Evolutionary conservation across 92 coral and sea anemone species (phyloP).

Genomic region (Meandrina meandrites): DNA sequence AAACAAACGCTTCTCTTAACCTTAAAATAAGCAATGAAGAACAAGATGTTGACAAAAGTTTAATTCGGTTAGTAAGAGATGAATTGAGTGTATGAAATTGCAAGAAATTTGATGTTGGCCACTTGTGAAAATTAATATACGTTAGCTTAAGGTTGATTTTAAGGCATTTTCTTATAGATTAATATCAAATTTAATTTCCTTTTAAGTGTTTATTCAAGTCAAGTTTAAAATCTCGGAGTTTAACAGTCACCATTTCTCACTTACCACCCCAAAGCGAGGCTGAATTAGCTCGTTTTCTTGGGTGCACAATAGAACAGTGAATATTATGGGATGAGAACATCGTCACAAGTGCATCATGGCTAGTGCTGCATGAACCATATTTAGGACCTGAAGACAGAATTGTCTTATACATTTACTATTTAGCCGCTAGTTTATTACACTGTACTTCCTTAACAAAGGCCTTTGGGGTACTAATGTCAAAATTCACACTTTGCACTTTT

Average conservation of each 20-base stretch:
- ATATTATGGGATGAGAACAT: conserved; percentile 48
- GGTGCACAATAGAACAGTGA: conserved; percentile 69
- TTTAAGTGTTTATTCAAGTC: background rate
- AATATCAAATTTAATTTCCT: background rate
- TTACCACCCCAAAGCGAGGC: conserved; percentile 36
- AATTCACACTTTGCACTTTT: background rate
- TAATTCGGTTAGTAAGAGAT: background rate
- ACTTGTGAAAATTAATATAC: background rate
- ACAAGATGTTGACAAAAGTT: background rate
- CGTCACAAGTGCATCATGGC: conserved; percentile 37
- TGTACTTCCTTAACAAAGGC: background rate
- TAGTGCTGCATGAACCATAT: conserved; percentile 22
- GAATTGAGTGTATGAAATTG: too few relatives aligned
- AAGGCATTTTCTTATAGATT: background rate
- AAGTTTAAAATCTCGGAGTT: background rate
- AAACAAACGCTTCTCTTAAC: background rate
- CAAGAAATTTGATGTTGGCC: background rate
- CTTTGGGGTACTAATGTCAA: background rate
- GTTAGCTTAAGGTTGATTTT: background rate
- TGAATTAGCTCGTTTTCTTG: conserved; percentile 45
- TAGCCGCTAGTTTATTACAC: background rate
- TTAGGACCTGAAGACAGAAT: conserved; percentile 34
- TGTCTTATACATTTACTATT: background rate
- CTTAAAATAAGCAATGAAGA: background rate
- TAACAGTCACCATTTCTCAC: background rate